A percentile compares a stretch with the other conserved stretches of the same genome.
These are phyloP conservation scores for Himalopsyche kuldschensis DNA, from an alignment of 2,888 invertebrate species.

Conservation along the genomic window DNA sequence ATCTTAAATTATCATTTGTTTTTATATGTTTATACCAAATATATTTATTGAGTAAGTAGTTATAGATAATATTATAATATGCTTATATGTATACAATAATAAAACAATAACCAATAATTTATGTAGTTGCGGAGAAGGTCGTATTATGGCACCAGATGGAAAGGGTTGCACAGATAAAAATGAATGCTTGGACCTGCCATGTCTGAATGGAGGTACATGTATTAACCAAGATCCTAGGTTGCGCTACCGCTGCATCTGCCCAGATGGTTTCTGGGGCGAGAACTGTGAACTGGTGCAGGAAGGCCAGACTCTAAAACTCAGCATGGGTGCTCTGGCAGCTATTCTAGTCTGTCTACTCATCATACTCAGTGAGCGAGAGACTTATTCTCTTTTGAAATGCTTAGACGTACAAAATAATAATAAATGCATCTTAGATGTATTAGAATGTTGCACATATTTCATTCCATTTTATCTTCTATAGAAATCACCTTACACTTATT, in stretches of 20 bases:
- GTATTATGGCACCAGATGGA: slow-evolving; percentile 84
- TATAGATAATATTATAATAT: slow-evolving; percentile 16
- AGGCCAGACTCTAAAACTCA: slow-evolving; percentile 91
- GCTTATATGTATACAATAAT: slow-evolving; percentile 40
- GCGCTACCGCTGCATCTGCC: slow-evolving; percentile 85
- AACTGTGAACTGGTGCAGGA: slow-evolving; percentile 93
- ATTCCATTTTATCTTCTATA: not conserved
- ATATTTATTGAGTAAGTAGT: not conserved
- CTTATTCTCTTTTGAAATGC: not conserved
- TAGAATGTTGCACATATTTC: not conserved
- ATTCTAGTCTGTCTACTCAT: slow-evolving; percentile 96
- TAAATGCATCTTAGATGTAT: not conserved
- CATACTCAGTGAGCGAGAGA: slow-evolving; percentile 84
- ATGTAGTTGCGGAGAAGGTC: slow-evolving; percentile 89
- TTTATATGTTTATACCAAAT: not conserved
- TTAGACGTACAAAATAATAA: not conserved
- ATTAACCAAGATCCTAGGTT: slow-evolving; percentile 88
- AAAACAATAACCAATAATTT: slow-evolving; percentile 38
- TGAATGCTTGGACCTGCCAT: slow-evolving; percentile 92
- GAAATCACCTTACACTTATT: not conserved
- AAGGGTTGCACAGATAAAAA: slow-evolving; percentile 95
- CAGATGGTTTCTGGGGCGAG: slow-evolving; percentile 91
- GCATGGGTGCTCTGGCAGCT: slow-evolving; percentile 95
- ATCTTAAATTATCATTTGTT: too few species aligned
- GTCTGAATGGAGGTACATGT: slow-evolving; percentile 90